Evolutionary conservation across 2,888 invertebrate genomes (phyloP).

Genomic region (Xanthorhoe spadicearia): DNA sequence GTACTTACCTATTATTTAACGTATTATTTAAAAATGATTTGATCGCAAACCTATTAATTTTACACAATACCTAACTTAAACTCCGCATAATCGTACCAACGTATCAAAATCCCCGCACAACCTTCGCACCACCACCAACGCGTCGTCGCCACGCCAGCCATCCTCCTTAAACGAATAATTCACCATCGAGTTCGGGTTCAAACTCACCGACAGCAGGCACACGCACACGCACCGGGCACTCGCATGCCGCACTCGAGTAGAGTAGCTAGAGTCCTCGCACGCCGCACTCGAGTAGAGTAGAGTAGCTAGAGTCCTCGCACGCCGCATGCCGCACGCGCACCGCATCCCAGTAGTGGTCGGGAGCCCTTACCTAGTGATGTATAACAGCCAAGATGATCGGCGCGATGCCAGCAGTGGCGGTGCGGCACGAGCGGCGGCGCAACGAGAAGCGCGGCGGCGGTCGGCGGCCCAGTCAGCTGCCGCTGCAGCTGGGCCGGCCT

Average conservation of each 20-base stretch:
- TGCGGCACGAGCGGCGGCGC: conserved; percentile 91
- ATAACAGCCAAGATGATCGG: conserved; percentile 89
- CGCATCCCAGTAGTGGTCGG: conserved; percentile 12
- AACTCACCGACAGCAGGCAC: too few relatives aligned
- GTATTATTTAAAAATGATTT: too few relatives aligned
- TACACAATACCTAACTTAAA: too few relatives aligned
- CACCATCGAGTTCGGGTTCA: background rate
- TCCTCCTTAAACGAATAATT: background rate
- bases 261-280: too few relatives aligned
- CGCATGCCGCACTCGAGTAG: background rate
- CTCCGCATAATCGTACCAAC: too few relatives aligned
- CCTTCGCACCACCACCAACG: too few relatives aligned
- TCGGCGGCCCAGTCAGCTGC: conserved; percentile 88
- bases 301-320: background rate
- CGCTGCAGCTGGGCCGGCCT: conserved; percentile 87
- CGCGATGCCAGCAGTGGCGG: conserved; percentile 94
- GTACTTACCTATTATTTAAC: too few relatives aligned
- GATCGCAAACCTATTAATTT: too few relatives aligned
- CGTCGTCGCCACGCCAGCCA: too few relatives aligned
- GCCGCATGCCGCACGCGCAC: too few relatives aligned
- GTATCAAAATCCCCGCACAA: too few relatives aligned
- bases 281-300: background rate
- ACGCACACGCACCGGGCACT: background rate
- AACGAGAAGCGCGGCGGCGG: conserved; percentile 88
- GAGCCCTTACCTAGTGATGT: conserved; percentile 37